phyloP scores from a whole-genome alignment of 1,140 invertebrate species.

The Papilio polyxenes region DNA sequence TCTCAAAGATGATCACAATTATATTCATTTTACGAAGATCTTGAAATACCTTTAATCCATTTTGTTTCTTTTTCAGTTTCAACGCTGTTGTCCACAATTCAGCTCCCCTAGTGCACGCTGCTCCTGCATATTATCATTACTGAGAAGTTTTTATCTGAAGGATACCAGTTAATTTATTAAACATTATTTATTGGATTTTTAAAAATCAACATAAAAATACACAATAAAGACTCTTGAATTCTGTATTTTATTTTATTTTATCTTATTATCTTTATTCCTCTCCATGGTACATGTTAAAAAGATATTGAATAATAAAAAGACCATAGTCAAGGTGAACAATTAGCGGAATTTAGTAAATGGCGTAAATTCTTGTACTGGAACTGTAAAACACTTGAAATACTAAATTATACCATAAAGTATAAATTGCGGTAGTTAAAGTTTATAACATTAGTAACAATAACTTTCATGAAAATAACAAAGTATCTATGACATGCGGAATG shows the following conservation, averaged over 20 bases:
- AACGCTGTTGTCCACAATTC: slow-evolving; percentile 80
- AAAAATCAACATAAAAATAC: neutral
- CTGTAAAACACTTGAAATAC: neutral
- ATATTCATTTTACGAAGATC: too few species aligned
- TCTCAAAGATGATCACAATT: too few species aligned
- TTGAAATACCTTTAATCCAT: neutral
- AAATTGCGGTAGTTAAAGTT: neutral
- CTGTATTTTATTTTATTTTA: neutral
- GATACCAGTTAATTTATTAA: neutral
- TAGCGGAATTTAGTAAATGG: neutral
- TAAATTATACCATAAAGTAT: neutral
- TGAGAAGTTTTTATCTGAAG: neutral
- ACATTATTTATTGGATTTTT: neutral
- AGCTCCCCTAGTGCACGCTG: slow-evolving; percentile 65
- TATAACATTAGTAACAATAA: neutral
- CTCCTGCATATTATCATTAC: slow-evolving; percentile 42
- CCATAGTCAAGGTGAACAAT: neutral
- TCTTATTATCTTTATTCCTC: neutral
- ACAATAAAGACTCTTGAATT: neutral
- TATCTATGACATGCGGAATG: neutral
- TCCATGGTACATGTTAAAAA: neutral
- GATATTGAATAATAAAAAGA: too few species aligned
- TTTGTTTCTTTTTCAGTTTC: slow-evolving; percentile 65
- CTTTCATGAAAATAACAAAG: slow-evolving; percentile 5
- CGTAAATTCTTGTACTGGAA: neutral